These are phyloP conservation scores for Euproctis similis DNA, from an alignment of 2,888 invertebrate species.

Conservation along the genomic window DNA sequence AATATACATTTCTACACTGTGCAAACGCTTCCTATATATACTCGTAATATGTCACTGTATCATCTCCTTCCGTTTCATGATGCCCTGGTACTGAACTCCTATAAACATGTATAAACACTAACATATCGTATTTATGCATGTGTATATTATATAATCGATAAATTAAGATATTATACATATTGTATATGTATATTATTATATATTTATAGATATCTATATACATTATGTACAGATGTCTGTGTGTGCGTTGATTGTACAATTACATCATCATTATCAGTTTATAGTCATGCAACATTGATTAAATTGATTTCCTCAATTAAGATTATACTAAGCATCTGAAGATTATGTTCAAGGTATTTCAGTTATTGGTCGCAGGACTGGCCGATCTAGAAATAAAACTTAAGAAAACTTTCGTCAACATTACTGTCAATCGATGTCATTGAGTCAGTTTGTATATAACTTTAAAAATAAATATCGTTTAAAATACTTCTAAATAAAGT, in stretches of 20 bases:
- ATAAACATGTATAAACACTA: conserved; percentile 16
- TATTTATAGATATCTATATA: too few relatives aligned
- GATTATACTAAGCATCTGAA: conserved; percentile 18
- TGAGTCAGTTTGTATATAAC: too few relatives aligned
- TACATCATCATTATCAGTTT: conserved; percentile 45
- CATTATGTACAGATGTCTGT: conserved; percentile 13
- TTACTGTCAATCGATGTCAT: too few relatives aligned
- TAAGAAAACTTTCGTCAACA: too few relatives aligned
- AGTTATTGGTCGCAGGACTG: too few relatives aligned
- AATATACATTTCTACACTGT: too few relatives aligned
- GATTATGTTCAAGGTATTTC: too few relatives aligned
- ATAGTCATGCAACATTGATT: conserved; percentile 44
- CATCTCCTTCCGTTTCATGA: conserved; percentile 21
- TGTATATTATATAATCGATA: conserved; percentile 20
- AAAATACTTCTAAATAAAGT: too few relatives aligned
- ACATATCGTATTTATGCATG: conserved; percentile 16
- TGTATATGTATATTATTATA: background rate
- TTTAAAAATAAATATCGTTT: too few relatives aligned
- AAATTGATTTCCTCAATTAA: conserved; percentile 53
- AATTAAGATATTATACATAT: background rate
- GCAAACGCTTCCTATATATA: too few relatives aligned
- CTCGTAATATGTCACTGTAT: too few relatives aligned
- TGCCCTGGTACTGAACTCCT: conserved; percentile 19
- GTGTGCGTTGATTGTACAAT: conserved; percentile 39
- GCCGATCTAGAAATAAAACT: too few relatives aligned